Percentiles rank a stretch among this genome's conserved stretches.
Conservation (phyloP, 1,140 invertebrate species). For the Drosophila parvula region DNA sequence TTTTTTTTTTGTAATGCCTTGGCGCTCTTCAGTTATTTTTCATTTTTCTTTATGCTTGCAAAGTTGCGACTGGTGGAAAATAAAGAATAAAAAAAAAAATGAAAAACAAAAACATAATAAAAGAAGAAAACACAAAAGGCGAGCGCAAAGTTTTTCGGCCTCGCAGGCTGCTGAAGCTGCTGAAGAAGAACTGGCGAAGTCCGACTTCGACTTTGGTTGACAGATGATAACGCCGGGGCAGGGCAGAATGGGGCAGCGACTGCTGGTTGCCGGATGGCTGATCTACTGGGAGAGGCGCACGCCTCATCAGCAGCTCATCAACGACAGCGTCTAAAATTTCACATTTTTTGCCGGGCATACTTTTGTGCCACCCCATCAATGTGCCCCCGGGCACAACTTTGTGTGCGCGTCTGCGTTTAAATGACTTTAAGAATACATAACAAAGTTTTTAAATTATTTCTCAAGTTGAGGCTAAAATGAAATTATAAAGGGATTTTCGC, state of each 20-base stretch:
- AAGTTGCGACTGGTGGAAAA: slow-evolving; percentile 51
- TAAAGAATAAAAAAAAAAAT: slow-evolving; percentile 26
- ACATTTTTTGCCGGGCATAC: slow-evolving; percentile 21
- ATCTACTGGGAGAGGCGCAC: slow-evolving; percentile 5
- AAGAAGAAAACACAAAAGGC: slow-evolving; percentile 51
- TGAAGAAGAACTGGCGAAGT: slow-evolving; percentile 56
- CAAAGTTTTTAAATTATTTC: slow-evolving; percentile 81
- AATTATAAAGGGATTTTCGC: slow-evolving; percentile 76
- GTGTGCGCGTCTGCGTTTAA: slow-evolving; percentile 41
- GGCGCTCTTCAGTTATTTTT: slow-evolving; percentile 46
- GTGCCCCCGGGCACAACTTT: slow-evolving; percentile 25
- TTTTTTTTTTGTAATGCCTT: slow-evolving; percentile 17
- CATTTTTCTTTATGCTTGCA: slow-evolving; percentile 59
- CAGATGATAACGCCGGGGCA: slow-evolving; percentile 29
- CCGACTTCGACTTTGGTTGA: slow-evolving; percentile 54
- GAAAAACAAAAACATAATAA: slow-evolving; percentile 33
- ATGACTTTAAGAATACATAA: slow-evolving; percentile 81
- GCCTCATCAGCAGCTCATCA: slow-evolving; percentile 79
- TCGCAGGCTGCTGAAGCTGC: slow-evolving; percentile 34
- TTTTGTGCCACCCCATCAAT: slow-evolving; percentile 2
- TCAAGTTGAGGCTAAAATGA: slow-evolving; percentile 73
- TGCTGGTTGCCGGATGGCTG: not conserved
- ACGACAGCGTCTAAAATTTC: slow-evolving; percentile 62
- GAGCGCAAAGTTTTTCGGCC: slow-evolving; percentile 64
- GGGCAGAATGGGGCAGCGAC: not conserved